Evolutionary conservation across 1,140 invertebrate species (phyloP).

Genomic region (Drosophila arizonae): DNA sequence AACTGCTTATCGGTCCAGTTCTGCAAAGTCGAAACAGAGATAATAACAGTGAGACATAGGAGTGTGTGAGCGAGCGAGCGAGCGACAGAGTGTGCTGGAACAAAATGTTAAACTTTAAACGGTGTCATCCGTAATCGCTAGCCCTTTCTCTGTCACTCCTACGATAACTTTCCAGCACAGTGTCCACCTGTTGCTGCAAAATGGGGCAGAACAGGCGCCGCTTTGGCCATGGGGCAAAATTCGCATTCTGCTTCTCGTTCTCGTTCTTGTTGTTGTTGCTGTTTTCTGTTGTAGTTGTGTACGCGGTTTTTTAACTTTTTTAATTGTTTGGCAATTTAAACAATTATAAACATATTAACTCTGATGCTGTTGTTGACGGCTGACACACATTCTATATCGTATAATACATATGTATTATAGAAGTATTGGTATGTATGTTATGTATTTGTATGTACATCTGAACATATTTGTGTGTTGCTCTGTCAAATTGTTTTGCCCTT

Average conservation of each 20-base stretch:
- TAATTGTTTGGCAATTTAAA: conserved; percentile 68
- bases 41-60: not conserved
- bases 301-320: conserved; percentile 22
- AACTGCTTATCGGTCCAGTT: conserved; percentile 60
- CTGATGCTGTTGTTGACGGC: conserved; percentile 29
- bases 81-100: conserved; percentile 1
- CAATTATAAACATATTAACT: conserved; percentile 72
- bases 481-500: not conserved
- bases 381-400: conserved; percentile 51
- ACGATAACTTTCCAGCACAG: not conserved
- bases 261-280: conserved; percentile 27
- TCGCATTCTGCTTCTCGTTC: conserved; percentile 39
- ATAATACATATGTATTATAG: not conserved
- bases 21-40: conserved; percentile 9
- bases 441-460: not conserved
- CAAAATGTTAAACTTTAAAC: conserved; percentile 21
- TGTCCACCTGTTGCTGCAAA: conserved; percentile 37
- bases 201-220: conserved; percentile 26
- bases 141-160: conserved; percentile 5
- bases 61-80: not conserved
- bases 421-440: not conserved
- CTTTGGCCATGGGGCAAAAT: conserved; percentile 42
- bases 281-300: conserved; percentile 17
- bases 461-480: not conserved
- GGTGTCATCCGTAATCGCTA: conserved; percentile 22